Conservation (phyloP, 2,888 invertebrate species). For the Dendrolimus pini region DNA sequence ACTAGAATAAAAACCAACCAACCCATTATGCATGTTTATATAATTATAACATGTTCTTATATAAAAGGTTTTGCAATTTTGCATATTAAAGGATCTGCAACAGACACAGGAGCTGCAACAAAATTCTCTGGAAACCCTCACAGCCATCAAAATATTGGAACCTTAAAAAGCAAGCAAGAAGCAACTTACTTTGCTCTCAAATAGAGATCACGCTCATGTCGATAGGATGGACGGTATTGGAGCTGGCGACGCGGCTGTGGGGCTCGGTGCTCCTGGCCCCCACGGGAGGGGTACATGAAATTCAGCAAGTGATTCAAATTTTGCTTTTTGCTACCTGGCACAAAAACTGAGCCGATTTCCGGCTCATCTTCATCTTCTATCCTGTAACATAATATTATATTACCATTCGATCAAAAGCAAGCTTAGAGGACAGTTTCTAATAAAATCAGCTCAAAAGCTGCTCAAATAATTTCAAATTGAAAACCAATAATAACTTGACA, state of each 20-base stretch:
- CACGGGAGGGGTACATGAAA: conserved; percentile 88
- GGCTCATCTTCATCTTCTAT: conserved; percentile 75
- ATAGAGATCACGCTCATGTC: conserved; percentile 95
- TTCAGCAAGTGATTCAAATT: conserved; percentile 96
- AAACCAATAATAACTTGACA: not conserved
- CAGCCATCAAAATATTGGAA: too few relatives aligned
- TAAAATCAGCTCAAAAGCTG: too few relatives aligned
- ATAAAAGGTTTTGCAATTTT: too few relatives aligned
- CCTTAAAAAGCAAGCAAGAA: conserved; percentile 4
- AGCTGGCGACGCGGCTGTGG: conserved; percentile 39
- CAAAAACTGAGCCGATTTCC: conserved; percentile 90
- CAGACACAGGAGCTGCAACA: too few relatives aligned
- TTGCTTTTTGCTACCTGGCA: conserved; percentile 92
- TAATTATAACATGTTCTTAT: too few relatives aligned
- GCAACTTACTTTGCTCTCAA: conserved; percentile 92
- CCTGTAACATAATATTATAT: conserved; percentile 29
- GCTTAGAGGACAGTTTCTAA: too few relatives aligned
- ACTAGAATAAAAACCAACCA: too few relatives aligned
- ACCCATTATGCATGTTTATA: too few relatives aligned
- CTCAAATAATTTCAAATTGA: not conserved
- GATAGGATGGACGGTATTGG: conserved; percentile 65
- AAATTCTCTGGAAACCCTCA: too few relatives aligned
- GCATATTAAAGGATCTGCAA: too few relatives aligned
- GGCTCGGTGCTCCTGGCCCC: conserved; percentile 43
- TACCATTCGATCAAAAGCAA: too few relatives aligned